A percentile compares a stretch with the other conserved stretches of the same genome.
These are phyloP conservation scores for Megalops cyprinoides DNA, from an alignment of 2,797 vertebrate species.

Conservation along the genomic window DNA sequence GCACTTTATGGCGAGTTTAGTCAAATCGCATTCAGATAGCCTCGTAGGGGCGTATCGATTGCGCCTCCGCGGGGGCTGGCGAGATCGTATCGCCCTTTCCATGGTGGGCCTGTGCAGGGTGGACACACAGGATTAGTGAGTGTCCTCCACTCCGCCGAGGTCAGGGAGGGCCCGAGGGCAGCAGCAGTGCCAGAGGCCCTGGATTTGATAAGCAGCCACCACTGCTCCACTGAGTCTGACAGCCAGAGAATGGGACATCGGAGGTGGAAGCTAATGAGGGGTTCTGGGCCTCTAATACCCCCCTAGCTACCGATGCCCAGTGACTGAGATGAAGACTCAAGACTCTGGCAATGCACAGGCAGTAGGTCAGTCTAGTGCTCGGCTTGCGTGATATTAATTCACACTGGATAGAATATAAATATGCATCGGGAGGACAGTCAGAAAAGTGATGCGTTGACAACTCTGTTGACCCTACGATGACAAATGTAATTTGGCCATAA, in stretches of 20 bases:
- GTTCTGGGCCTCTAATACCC: neutral
- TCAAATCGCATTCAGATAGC: too few relatives aligned
- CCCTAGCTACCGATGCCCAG: neutral
- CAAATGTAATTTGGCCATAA: neutral
- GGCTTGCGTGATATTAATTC: neutral
- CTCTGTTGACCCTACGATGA: neutral
- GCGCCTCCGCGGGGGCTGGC: neutral
- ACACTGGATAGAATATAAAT: neutral
- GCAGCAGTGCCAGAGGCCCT: neutral
- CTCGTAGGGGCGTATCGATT: neutral
- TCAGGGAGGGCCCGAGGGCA: neutral
- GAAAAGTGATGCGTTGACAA: neutral
- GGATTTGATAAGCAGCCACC: conserved; percentile 1
- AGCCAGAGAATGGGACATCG: neutral
- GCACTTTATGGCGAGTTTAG: too few relatives aligned
- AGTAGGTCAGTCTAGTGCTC: neutral
- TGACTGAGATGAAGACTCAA: neutral
- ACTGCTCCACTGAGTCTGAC: neutral
- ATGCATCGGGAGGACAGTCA: neutral
- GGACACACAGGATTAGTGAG: neutral
- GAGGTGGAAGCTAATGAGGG: neutral
- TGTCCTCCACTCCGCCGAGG: conserved; percentile 1
- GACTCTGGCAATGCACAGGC: neutral
- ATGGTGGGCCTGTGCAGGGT: neutral
- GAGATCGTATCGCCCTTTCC: neutral